Evolutionary conservation across 1,140 invertebrate genomes (phyloP), one percentile per base, ranked within the genome.

Genomic region (Alviniconcha marisindica): DNA sequence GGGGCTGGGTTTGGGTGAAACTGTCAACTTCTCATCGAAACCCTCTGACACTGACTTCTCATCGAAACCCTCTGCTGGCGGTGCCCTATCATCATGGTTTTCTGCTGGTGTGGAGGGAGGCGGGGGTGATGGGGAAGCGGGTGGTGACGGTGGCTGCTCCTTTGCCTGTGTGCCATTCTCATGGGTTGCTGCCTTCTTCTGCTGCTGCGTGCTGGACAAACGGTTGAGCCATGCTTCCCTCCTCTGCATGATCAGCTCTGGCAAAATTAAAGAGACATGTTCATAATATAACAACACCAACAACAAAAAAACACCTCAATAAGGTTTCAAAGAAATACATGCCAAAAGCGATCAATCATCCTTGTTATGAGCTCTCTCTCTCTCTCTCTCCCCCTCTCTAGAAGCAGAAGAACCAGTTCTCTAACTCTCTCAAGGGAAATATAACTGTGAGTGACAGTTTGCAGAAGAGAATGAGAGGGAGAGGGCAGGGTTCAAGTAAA

Each of bases 141-240:
- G 31, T 12, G 63, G 18, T 2, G 31, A 71, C 14, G 66, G 40
- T 7, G 36, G 15, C 66, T 38, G 66, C 36, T 71, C 7, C 40
- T 40, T 71, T 71, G 66, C 18, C 12, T 71, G 4, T 15, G 33
- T 12, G 66, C 7, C 1, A 36, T 51, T 76, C 40, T 28, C 28
- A 24, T 51, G 33, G 1, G 31, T n/a, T 76, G 42, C 40, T 76
- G 73, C 18, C 2, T 2, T 38, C 38, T 77, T 56, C 44, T 69
- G 36, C 48, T 24, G 24, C 63, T 82, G 69, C 4, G 15, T n/a
- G 44, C 24, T 54, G 5, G 81, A 48, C 54, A 82, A 28, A 54
- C 81, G 69, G 51, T 74, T 82, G 0, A 82, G 71, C 81, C 81
- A 82, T n/a, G 69, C 81, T 56, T 82, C 81, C 33, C 81, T 74